Evolutionary conservation across 2,113 vertebrate species (phyloP).

Genomic region (Chaetops frenatus): DNA sequence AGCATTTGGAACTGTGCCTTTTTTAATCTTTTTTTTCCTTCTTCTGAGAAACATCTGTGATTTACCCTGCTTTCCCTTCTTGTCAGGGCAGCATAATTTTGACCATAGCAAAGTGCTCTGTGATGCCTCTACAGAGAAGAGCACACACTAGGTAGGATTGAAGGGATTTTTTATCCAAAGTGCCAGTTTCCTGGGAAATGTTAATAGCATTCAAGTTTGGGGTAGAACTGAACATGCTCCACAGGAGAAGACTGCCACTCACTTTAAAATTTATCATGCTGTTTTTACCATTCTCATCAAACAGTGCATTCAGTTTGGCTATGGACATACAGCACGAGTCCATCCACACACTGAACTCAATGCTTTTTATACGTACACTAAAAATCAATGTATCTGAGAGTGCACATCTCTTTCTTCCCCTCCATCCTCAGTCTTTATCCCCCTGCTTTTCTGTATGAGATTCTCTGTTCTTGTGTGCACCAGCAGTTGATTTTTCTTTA

Average conservation of each 20-base stretch:
- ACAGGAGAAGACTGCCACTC: neutral
- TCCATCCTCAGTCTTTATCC: neutral
- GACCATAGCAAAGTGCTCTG: neutral
- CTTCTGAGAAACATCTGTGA: neutral
- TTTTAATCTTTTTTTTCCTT: neutral
- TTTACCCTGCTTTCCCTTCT: neutral
- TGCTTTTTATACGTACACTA: neutral
- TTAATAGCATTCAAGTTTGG: accelerated
- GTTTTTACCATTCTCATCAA: neutral
- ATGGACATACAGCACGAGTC: neutral
- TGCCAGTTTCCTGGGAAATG: neutral
- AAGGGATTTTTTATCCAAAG: neutral
- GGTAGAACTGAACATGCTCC: neutral
- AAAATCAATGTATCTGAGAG: neutral
- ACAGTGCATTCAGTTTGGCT: neutral
- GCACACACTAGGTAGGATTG: neutral
- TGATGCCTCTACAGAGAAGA: neutral
- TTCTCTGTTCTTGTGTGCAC: neutral
- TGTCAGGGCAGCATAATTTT: neutral
- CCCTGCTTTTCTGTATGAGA: neutral
- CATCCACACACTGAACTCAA: neutral
- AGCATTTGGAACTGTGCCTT: neutral
- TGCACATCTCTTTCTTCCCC: neutral
- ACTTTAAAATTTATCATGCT: neutral
- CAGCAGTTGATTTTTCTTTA: neutral